Evolutionary conservation across 2,797 vertebrate genomes (phyloP).

Genomic region (Acestrorhynchus altus): DNA sequence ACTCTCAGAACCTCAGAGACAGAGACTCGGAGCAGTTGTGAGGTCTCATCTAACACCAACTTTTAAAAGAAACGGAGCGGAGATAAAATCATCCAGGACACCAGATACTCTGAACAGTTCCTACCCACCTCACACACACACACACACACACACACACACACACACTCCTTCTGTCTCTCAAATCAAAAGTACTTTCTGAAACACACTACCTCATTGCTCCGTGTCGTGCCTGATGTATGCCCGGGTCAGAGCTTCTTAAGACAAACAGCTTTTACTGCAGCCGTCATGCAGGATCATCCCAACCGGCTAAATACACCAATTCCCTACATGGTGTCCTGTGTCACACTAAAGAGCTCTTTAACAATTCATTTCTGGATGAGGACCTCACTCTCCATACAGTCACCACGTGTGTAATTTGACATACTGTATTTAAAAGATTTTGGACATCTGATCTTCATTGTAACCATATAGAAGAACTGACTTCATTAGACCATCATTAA

Average conservation of each 20-base stretch:
- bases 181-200: slow-evolving; percentile 36
- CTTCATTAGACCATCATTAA: no score
- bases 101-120: slow-evolving; percentile 1
- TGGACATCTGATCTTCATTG: no score
- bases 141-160: slow-evolving; percentile 33
- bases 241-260: not conserved
- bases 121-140: not conserved
- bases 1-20: not conserved
- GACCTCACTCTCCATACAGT: no score
- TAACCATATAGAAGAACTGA: no score
- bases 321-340: no score
- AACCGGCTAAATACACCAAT: not conserved
- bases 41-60: slow-evolving; percentile 29
- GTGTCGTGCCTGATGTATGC: slow-evolving; percentile 9
- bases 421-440: no score
- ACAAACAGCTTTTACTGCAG: not conserved
- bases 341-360: no score
- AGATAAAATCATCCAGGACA: slow-evolving; percentile 18
- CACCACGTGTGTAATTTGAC: no score
- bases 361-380: no score
- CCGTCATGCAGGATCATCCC: not conserved
- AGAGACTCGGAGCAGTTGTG: slow-evolving; percentile 21
- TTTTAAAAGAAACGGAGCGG: slow-evolving; percentile 3
- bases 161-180: slow-evolving; percentile 37
- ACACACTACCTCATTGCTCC: slow-evolving; percentile 43